Percentiles rank a stretch among this genome's conserved stretches.
Evolutionary conservation across 2,113 vertebrate species (phyloP).

Genomic region (Rhinichthys klamathensis): DNA sequence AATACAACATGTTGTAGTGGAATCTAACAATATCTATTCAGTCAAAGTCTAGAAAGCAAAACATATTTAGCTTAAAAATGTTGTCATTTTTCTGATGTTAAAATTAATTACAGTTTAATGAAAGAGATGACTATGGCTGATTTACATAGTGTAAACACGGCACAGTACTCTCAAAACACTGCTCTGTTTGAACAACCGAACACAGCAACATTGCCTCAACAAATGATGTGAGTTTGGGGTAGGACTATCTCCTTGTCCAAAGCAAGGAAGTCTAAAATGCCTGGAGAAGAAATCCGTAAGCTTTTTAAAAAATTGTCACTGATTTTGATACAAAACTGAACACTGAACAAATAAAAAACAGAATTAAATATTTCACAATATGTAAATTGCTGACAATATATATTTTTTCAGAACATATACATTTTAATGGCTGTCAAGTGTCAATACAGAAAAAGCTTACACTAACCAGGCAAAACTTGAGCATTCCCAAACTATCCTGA

Average conservation of each 20-base stretch:
- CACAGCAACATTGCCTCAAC: neutral
- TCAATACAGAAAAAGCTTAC: too few relatives aligned
- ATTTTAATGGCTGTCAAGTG: too few relatives aligned
- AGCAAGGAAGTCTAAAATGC: neutral
- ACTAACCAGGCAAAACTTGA: too few relatives aligned
- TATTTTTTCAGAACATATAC: too few relatives aligned
- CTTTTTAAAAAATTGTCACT: neutral
- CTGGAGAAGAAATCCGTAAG: neutral
- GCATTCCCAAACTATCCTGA: too few relatives aligned
- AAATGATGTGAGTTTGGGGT: neutral
- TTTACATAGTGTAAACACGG: neutral
- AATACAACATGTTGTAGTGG: neutral
- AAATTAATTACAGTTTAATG: neutral
- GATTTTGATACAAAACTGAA: neutral
- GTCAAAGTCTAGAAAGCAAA: neutral
- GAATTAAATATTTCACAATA: neutral
- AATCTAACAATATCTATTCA: constrained; percentile 22
- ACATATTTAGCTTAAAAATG: neutral
- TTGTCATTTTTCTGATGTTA: neutral
- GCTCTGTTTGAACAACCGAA: neutral
- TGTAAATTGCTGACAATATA: neutral
- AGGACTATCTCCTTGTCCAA: neutral
- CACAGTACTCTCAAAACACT: neutral
- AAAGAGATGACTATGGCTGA: neutral
- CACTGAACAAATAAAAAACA: neutral